phyloP scores from a whole-genome alignment of 2,888 invertebrate species.

The Halocaridina rubra region DNA sequence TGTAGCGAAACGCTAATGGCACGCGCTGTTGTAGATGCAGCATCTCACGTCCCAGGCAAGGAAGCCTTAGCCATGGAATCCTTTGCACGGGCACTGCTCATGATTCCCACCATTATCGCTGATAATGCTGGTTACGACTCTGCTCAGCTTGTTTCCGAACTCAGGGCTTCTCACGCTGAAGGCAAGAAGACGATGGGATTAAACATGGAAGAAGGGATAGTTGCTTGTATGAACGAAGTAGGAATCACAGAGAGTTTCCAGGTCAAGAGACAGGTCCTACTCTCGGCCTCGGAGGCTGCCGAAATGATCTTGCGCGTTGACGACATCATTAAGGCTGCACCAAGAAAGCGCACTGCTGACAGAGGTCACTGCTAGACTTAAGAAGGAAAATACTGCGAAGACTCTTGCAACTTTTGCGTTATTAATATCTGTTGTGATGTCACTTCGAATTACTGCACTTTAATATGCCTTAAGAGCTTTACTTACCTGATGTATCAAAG shows the following conservation, averaged over 20 bases:
- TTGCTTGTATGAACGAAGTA: constrained; percentile 89
- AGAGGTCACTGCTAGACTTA: constrained; percentile 78
- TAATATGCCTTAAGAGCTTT: no score
- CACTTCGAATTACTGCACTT: no score
- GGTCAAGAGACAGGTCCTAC: constrained; percentile 94
- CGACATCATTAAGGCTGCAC: constrained; percentile 93
- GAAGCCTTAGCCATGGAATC: constrained; percentile 97
- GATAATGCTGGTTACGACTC: constrained; percentile 99
- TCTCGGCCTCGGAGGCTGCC: constrained; percentile 96
- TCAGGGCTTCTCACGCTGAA: constrained; percentile 89
- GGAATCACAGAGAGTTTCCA: constrained; percentile 93
- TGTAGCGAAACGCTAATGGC: constrained; percentile 98
- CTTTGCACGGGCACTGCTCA: constrained; percentile 84
- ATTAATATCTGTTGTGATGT: no score
- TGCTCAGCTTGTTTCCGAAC: constrained; percentile 90
- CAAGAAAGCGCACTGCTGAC: constrained; percentile 87
- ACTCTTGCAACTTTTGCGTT: no score
- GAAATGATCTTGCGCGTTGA: constrained; percentile 99
- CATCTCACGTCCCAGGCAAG: constrained; percentile 92
- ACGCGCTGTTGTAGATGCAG: constrained; percentile 85
- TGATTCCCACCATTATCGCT: constrained; percentile 94
- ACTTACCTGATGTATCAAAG: no score
- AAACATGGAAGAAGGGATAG: constrained; percentile 86
- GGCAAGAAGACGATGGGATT: constrained; percentile 72
- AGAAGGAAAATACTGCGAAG: not conserved